Base-by-base conservation (phyloP, 2,113 vertebrate genomes). In the Eleginops maclovinus region DNA sequence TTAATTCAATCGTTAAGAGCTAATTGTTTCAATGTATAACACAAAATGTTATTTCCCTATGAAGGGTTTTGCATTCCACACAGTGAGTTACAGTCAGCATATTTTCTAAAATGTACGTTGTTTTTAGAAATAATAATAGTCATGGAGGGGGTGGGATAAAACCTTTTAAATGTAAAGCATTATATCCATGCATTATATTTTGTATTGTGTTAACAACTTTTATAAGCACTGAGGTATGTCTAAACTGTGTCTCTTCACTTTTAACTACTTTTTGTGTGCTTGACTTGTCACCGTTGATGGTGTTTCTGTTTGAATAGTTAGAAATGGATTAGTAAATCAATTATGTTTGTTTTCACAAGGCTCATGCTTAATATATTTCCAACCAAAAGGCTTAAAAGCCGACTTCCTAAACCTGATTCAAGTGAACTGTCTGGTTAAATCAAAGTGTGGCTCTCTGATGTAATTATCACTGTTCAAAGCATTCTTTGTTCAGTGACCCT, bases 401-500 rank as follows among this genome's bases (percentile, higher is more conserved):
- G 12, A 80, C 77, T 67, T 75, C 68, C 76, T 76, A 69, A 91
- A 88, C 76, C 87, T 89, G 88, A 88, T 87, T 75, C 78, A 86
- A 91, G 79, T 67, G 61, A 89, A 81, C 65, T 87, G 82, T 89
- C 90, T 85, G 78, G 65, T 81, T 69, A 74, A 84, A 87, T 90
- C 87, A 91, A 81, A 85, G 64, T 36, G 26, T 36, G 50, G 81
- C 77, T 81, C 86, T 74, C 75, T 79, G 92, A 92, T 90, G 91
- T 87, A 92, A 92, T 87, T 89, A 76, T 40, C 77, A 84, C 71
- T 87, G 88, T 93, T 94, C 90, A 94, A 95, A 93, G 91, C 93
- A 93, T 94, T 95, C 93, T 93, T 95, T 95, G 91, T 94, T 93
- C 92, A 87, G 66, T 82, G 86, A 85, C 91, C 90, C 87, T 83